Conservation (phyloP, 1,140 invertebrate species). For the Macrocentrus cingulum region DNA sequence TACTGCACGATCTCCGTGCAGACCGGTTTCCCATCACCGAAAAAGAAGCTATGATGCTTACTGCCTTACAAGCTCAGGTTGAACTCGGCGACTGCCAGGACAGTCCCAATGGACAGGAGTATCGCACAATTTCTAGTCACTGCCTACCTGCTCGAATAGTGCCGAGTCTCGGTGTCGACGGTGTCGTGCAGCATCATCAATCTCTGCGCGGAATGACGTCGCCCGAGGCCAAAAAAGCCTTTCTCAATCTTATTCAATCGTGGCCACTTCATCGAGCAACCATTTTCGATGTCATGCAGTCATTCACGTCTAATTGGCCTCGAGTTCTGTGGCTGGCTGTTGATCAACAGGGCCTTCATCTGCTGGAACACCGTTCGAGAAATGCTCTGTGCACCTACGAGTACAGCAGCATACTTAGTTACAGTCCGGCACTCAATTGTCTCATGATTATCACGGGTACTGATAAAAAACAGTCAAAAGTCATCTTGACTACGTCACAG, state of each 20-base stretch:
- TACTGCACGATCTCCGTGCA: conserved; percentile 84
- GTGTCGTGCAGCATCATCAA: conserved; percentile 84
- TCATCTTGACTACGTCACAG: conserved; percentile 84
- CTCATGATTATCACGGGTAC: conserved; percentile 88
- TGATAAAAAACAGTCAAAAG: conserved; percentile 87
- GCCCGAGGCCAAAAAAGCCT: conserved; percentile 85
- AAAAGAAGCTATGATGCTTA: conserved; percentile 92
- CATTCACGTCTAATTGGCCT: conserved; percentile 94
- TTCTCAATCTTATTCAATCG: conserved; percentile 90
- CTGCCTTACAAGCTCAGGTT: conserved; percentile 89
- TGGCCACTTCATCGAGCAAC: conserved; percentile 92
- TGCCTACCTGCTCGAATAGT: conserved; percentile 82
- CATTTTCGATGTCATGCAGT: conserved; percentile 96
- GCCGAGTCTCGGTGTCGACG: conserved; percentile 72
- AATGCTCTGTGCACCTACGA: conserved; percentile 88
- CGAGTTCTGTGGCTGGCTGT: conserved; percentile 87
- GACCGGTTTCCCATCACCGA: conserved; percentile 89
- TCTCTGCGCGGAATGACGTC: conserved; percentile 81
- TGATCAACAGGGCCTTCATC: conserved; percentile 88
- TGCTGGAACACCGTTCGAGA: conserved; percentile 84
- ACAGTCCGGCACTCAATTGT: conserved; percentile 84
- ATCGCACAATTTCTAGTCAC: conserved; percentile 73
- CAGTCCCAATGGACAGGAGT: conserved; percentile 64
- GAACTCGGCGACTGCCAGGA: conserved; percentile 83
- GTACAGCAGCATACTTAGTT: conserved; percentile 82